Base-by-base conservation (phyloP, 2,888 invertebrate genomes). In the Volucella inanis region DNA sequence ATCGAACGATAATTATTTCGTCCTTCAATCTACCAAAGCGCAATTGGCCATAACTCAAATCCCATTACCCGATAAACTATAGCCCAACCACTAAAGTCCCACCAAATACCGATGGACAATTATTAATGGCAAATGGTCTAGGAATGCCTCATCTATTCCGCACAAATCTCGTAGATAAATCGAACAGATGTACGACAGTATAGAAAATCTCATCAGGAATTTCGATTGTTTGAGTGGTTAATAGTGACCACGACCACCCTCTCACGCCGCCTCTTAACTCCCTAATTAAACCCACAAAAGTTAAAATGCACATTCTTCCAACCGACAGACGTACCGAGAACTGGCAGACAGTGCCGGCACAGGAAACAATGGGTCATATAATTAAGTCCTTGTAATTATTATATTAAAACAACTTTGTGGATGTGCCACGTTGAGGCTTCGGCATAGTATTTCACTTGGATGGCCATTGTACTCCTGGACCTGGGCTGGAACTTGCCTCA, bases 351-450 rank as follows among this genome's bases (percentile, higher is more conserved):
- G 59, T 49, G 67, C 67, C 54, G 85, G 76, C 67, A 64, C 62
- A 72, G 81, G 72, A 81, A 85, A 85, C 85, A 85, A 81, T 85
- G 85, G 85, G 71, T 85, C 81, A 81, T 85, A 85, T 85, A 85
- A 85, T 85, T 85, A 81, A 85, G 68, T 68, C 76, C 85, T 85
- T 85, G 85, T 85, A 85, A 85, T 85, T 85, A 85, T 85, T 85
- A 72, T 81, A 81, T 85, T 85, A 85, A 85, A 81, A 76, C 76
- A 85, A 62, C 81, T 85, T 80, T 62, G 62, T 47, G 75, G 81
- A 81, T 81, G 85, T 81, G 65, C 59, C 74, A 54, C 39, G 74
- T 59, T 50, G 80, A 64, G 43, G 76, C 70, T 75, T 59, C 75
- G 65, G 39, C 71, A 31, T 31, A 31, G 6, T 75, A 75, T 79